Conservation (phyloP, 2,113 vertebrate genomes). For the Cavia aperea region DNA sequence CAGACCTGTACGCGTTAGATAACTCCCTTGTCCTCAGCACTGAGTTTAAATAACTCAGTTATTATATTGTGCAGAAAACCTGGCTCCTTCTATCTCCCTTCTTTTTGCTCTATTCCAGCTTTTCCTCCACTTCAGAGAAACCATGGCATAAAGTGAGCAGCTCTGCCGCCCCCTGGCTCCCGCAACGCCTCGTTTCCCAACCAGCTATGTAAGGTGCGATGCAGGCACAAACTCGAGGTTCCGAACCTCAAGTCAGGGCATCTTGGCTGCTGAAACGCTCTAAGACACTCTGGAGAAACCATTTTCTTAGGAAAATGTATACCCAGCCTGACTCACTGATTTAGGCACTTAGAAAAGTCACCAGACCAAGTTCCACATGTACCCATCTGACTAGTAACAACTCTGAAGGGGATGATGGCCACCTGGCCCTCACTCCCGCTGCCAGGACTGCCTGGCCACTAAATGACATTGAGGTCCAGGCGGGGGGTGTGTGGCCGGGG, state of each 20-base stretch:
- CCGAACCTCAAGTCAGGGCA: not conserved
- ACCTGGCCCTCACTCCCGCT: not conserved
- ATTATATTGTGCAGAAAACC: not conserved
- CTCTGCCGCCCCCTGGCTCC: not conserved
- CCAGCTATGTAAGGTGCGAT: not conserved
- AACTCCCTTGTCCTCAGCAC: not conserved
- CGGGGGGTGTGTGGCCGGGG: not conserved
- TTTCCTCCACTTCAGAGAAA: not conserved
- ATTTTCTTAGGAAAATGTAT: not conserved
- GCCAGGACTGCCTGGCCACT: not conserved
- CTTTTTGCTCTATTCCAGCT: not conserved
- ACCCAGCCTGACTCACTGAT: conserved; percentile 35
- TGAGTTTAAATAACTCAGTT: not conserved
- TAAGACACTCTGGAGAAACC: not conserved
- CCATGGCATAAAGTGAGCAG: not conserved
- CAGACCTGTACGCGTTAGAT: not conserved
- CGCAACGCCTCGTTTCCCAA: not conserved
- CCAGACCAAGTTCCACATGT: conserved; percentile 15
- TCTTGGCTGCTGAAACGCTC: not conserved
- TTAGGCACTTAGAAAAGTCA: conserved; percentile 60
- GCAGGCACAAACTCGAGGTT: not conserved
- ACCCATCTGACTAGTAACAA: not conserved
- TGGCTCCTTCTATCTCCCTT: not conserved
- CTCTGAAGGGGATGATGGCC: not conserved
- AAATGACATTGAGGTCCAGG: not conserved